Evolutionary conservation across 1,140 invertebrate genomes (phyloP), one percentile per base, ranked within the genome.

Genomic region (Meloidogyne chitwoodi): DNA sequence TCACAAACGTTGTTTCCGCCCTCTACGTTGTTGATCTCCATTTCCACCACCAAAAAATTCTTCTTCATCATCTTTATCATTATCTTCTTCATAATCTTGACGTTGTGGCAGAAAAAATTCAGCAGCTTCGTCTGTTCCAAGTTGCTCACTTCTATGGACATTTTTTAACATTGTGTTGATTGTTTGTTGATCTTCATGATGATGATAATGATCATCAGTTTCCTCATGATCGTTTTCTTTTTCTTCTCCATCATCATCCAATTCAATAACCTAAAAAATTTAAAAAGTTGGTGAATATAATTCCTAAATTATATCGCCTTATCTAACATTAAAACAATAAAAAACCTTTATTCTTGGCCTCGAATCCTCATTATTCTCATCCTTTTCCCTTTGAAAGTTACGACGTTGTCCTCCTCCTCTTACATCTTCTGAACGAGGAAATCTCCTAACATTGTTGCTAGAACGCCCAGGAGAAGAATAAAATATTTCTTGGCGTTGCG

Each of bases 401-500:
- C 41, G 38, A 1, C 38, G 8, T 8, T 41, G 38, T 44, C 41
- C 41, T 44, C 8, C 14, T 16, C 14, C 48, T n/a, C 48, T 56
- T 56, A n/a, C 19, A 56, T 56, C 5, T n/a, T 56, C 48, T n/a
- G 48, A 19, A n/a, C 19, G 48, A 56, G 48, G 48, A n/a, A 56
- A 56, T n/a, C 48, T 19, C 4, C 48, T 56, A 56, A n/a, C 12
- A 56, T 14, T 14, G n/a, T 56, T 56, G n/a, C 4, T n/a, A 56
- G 5, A n/a, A 10, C 70, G 70, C 5, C 70, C 70, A 14, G 70
- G 70, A 24, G 70, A 61, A 2, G 70, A 56, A 12, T 73, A 73
- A 34, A 73, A 73, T 64, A 73, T 14, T 73, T 73, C 56, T 38
- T 73, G 70, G 5, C 56, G 41, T 64, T 73, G 70, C 14, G 70